Base-by-base conservation (phyloP, 37 sponge, comb jelly and placozoan genomes). In the Ianthella basta region DNA sequence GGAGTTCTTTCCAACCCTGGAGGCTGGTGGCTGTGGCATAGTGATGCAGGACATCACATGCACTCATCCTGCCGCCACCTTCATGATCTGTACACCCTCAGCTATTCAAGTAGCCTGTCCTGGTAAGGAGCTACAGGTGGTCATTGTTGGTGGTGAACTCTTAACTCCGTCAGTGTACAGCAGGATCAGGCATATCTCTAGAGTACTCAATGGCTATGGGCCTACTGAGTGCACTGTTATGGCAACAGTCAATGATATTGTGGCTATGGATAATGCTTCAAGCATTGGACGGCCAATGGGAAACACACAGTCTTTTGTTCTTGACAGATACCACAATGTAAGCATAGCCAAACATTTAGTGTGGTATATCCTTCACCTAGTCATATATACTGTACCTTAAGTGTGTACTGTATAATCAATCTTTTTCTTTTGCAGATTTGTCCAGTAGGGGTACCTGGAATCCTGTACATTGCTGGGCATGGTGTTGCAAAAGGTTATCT, bases 221-320 rank as follows among this genome's bases (percentile, higher is more conserved):
- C 87, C 87, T 20, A 60, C 87, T 15, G 87, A 87, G 39, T 68
- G 82, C 39, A 82, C 87, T 14, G 75, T 82, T 38, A 60, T 87
- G n/a, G 59, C 35, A n/a, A 80, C 87, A 18, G 60, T 24, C 4
- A 73, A 60, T 34, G 23, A 30, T 59, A 12, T 1, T 6, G n/a
- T 39, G 35, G 36, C 23, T 53, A 3, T 27, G 21, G 50, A 63
- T 20, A 56, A 78, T 15, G 25, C 39, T 21, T 72, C 82, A 15
- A 57, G 24, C 39, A 81, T 87, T 72, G 87, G 87, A 36, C 21
- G 4, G 41, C 82, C 87, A 27, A 35, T 87, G 29, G 59, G 75
- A 3, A 56, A 72, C 34, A 63, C 66, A 21, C 21, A 39, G 50
- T 20, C 82, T 59, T 56, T 74, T 38, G 63, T 87, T 4, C 27